These are phyloP conservation scores for Pantherophis alleghaniensis DNA, from an alignment of 2,797 vertebrate species.

Conservation along the genomic window DNA sequence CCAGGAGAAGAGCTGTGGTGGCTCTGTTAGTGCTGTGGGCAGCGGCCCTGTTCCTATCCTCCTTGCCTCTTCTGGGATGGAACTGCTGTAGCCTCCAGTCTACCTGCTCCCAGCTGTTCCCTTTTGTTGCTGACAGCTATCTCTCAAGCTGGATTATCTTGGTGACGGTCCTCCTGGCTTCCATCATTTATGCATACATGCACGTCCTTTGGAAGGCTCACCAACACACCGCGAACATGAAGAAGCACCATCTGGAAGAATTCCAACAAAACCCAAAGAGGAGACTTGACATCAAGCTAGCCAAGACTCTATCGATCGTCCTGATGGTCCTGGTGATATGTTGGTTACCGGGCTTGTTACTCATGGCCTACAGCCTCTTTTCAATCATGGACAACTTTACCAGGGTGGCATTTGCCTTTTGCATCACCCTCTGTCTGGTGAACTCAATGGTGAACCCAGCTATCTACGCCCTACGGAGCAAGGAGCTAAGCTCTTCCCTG, in stretches of 20 bases:
- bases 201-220: slow-evolving; percentile 87
- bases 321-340: slow-evolving; percentile 81
- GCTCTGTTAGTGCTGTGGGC: slow-evolving; percentile 81
- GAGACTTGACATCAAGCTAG: slow-evolving; percentile 87
- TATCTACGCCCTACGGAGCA: slow-evolving; percentile 85
- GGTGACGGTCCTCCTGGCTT: slow-evolving; percentile 73
- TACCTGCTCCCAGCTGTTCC: slow-evolving; percentile 84
- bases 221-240: slow-evolving; percentile 81
- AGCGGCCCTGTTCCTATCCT: slow-evolving; percentile 74
- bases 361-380: slow-evolving; percentile 83
- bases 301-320: slow-evolving; percentile 86
- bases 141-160: slow-evolving; percentile 80
- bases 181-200: slow-evolving; percentile 80
- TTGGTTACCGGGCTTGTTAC: slow-evolving; percentile 84
- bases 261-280: slow-evolving; percentile 71
- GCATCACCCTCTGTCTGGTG: slow-evolving; percentile 87
- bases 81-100: slow-evolving; percentile 76
- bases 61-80: slow-evolving; percentile 89
- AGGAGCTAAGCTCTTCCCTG: slow-evolving; percentile 78
- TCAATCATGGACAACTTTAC: slow-evolving; percentile 58
- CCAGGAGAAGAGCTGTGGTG: slow-evolving; percentile 74
- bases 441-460: slow-evolving; percentile 90
- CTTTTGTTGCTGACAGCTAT: slow-evolving; percentile 80
- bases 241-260: slow-evolving; percentile 50
- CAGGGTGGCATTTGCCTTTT: slow-evolving; percentile 87